These are phyloP conservation scores for Nycteola revayana DNA, from an alignment of 2,888 invertebrate species.

Conservation along the genomic window DNA sequence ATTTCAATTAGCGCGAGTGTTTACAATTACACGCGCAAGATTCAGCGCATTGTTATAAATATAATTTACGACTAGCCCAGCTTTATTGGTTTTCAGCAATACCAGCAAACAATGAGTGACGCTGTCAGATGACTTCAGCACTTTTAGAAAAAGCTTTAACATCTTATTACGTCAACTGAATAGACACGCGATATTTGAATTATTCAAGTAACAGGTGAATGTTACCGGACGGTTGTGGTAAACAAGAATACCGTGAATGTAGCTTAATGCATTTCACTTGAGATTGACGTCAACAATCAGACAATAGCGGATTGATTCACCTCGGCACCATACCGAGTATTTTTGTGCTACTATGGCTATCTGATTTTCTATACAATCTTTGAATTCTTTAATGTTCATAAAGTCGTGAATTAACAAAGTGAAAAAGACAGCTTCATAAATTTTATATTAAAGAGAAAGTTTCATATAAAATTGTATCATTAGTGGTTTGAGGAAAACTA, in stretches of 20 bases:
- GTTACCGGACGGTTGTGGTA: constrained; percentile 28
- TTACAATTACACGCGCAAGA: too few relatives aligned
- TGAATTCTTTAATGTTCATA: too few relatives aligned
- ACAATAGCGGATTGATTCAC: constrained; percentile 60
- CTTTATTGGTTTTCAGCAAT: constrained; percentile 10
- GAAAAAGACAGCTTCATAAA: constrained; percentile 10
- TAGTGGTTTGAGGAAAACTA: constrained; percentile 19
- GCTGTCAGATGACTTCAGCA: constrained; percentile 4
- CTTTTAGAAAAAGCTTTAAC: constrained; percentile 17
- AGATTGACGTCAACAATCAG: constrained; percentile 54
- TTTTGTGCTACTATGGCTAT: constrained; percentile 41
- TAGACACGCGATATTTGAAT: constrained; percentile 16
- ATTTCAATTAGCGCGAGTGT: constrained; percentile 46
- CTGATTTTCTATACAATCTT: constrained; percentile 28
- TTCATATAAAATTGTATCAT: constrained; percentile 11
- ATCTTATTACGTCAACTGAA: constrained; percentile 5
- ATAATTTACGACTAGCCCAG: too few relatives aligned
- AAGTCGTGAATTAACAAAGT: constrained; percentile 18
- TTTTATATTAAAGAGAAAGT: constrained; percentile 20
- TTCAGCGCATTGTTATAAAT: too few relatives aligned
- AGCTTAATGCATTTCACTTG: constrained; percentile 36
- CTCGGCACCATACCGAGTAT: constrained; percentile 32
- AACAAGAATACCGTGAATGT: constrained; percentile 39
- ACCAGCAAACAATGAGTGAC: constrained; percentile 7
- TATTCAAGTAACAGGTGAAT: constrained; percentile 38